Base-by-base conservation (phyloP, 1,140 invertebrate species). In the Drosophila subpulchrella region DNA sequence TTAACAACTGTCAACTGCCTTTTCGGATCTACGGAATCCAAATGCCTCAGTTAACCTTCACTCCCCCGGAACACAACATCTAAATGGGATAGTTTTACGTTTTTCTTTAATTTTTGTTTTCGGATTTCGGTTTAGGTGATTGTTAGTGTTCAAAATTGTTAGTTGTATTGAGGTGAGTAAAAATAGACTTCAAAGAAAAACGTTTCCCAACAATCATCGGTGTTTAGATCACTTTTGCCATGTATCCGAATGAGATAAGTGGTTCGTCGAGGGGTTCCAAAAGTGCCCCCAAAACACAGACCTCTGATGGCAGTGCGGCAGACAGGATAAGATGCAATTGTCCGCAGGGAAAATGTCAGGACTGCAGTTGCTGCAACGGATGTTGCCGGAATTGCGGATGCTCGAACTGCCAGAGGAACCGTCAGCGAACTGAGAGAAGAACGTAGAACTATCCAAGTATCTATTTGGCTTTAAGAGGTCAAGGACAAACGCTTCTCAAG, bases 71-170 rank as follows among this genome's bases (percentile, higher is more conserved):
- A 41, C 5, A 50, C 10, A 20, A 58, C 30, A 71, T n/a, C 42
- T 30, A 36, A 57, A 54, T 46, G 60, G 47, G 11, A 36, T 32
- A 48, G 44, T 41, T 70, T 11, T 42, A 50, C 30, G 20, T 71
- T 58, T 71, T 50, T 34, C 32, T 32, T 15, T 15, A 15, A 17
- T 70, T 55, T 67, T 24, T 24, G 20, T 17, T 34, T 20, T n/a
- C 36, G 38, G 13, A 44, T 6, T 8, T 44, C 13, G 41, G 55
- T 20, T 41, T 46, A 11, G 6, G 3, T 30, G 12, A 17, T 10
- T 6, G 20, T 38, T 0, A 0, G 20, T 30, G 55, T 39, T 62
- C 15, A 6, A 58, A 58, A 32, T 58, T 32, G 8, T 41, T 10
- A 7, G 20, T 15, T 42, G 17, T n/a, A 11, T 20, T 7, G n/a